Conservation (phyloP, 1,140 invertebrate genomes). For the Magallana angulata region DNA sequence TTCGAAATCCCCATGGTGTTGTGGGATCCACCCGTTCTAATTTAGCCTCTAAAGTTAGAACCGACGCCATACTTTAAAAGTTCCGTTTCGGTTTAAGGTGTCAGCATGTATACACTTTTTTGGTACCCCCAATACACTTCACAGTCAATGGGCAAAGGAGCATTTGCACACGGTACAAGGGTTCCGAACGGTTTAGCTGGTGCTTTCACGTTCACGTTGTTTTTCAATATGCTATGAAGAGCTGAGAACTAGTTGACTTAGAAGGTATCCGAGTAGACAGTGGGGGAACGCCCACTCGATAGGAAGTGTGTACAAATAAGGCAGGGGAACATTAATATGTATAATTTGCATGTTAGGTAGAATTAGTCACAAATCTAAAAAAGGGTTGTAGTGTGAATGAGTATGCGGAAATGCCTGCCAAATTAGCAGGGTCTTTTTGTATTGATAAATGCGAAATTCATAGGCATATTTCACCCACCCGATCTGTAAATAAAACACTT, state of each 20-base stretch:
- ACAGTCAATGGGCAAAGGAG: neutral
- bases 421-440: too few species aligned
- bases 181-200: conserved; percentile 26
- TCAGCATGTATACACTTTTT: conserved; percentile 32
- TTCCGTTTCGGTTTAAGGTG: neutral
- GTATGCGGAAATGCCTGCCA: too few species aligned
- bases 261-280: neutral
- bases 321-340: neutral
- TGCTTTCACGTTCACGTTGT: neutral
- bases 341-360: conserved; percentile 1
- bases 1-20: conserved; percentile 93
- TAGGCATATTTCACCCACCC: too few species aligned
- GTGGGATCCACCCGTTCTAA: conserved; percentile 71
- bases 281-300: conserved; percentile 26
- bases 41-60: conserved; percentile 75
- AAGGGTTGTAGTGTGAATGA: too few species aligned
- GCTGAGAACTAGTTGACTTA: conserved; percentile 27
- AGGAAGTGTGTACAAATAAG: conserved; percentile 26
- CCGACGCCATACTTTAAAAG: conserved; percentile 55
- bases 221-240: neutral
- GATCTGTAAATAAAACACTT: too few species aligned
- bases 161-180: conserved; percentile 58
- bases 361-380: neutral
- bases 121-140: neutral
- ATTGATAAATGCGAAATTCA: too few species aligned